Conservation (phyloP, 2,113 vertebrate species). For the Peromyscus polionotus region DNA sequence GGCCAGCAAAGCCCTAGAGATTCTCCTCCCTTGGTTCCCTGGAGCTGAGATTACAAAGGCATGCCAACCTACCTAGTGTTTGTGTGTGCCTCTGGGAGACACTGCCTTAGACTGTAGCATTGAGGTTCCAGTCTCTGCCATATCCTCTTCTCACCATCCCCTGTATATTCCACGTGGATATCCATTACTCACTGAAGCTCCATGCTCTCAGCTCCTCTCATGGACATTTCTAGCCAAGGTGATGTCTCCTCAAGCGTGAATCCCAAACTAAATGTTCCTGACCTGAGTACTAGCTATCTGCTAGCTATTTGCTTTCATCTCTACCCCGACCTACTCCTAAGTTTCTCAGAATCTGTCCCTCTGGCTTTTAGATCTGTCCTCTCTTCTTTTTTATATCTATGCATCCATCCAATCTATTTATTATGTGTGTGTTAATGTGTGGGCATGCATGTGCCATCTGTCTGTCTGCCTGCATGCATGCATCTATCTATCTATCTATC, state of each 20-base stretch:
- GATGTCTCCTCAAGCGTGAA: constrained; percentile 23
- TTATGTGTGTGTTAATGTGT: neutral
- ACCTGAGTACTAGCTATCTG: constrained; percentile 14
- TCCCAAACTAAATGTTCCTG: neutral
- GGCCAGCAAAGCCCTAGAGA: neutral
- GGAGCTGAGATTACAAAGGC: neutral
- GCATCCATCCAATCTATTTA: neutral
- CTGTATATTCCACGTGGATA: neutral
- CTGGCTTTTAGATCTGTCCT: neutral
- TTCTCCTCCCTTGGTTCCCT: neutral
- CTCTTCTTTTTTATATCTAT: neutral
- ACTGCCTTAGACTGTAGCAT: neutral
- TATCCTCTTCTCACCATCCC: neutral
- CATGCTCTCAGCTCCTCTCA: neutral
- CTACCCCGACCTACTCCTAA: neutral
- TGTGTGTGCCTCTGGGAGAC: neutral
- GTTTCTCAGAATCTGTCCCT: neutral
- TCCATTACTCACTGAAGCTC: neutral
- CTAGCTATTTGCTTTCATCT: neutral
- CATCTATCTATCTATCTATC: no score
- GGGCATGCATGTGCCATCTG: neutral
- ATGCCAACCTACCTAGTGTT: neutral
- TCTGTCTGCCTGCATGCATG: no score
- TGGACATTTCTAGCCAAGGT: neutral
- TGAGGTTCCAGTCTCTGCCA: neutral